These are phyloP conservation scores for Rotaria macrura DNA, from an alignment of 2,888 invertebrate species.

Conservation along the genomic window DNA sequence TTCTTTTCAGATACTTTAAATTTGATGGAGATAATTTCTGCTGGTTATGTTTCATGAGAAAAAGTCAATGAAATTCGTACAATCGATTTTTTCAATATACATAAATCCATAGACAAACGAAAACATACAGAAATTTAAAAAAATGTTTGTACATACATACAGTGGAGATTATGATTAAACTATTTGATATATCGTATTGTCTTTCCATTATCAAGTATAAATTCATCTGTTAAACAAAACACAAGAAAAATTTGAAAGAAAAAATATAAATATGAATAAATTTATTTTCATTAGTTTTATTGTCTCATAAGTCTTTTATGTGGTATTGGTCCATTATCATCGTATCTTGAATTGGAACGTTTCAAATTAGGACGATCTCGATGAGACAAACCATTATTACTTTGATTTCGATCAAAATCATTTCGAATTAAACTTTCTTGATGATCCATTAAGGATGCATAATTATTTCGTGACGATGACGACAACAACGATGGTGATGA, in stretches of 20 bases:
- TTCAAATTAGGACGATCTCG: background rate
- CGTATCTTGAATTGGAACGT: background rate
- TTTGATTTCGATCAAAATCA: background rate
- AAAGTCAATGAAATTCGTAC: background rate
- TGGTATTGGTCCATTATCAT: background rate
- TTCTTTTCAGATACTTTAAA: no score
- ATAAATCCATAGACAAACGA: background rate
- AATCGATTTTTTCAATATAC: background rate
- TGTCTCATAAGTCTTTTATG: background rate
- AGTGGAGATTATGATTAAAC: background rate
- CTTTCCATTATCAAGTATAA: background rate
- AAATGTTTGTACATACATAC: background rate
- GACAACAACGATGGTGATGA: background rate
- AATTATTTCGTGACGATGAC: background rate
- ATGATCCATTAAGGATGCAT: background rate
- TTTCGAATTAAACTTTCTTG: background rate
- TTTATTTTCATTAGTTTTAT: background rate
- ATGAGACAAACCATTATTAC: background rate
- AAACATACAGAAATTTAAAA: background rate
- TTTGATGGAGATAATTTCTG: background rate
- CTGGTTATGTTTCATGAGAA: background rate
- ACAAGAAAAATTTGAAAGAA: background rate
- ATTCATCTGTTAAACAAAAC: background rate
- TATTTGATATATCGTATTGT: background rate
- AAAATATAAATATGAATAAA: background rate